phyloP scores from a whole-genome alignment of 1,140 invertebrate species.

The Microplitis demolitor region DNA sequence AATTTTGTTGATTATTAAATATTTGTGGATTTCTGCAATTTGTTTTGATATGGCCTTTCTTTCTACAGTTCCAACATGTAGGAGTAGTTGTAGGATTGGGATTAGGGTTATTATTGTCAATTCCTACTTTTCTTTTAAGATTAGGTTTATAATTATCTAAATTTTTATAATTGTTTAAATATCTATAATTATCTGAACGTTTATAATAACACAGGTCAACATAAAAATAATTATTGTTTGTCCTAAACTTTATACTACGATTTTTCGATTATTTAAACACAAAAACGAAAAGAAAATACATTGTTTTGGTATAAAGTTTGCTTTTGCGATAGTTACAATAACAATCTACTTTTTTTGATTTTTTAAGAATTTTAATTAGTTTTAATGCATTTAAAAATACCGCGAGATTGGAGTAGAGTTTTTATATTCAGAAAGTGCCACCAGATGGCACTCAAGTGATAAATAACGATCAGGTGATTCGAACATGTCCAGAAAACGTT shows the following conservation, averaged over 20 bases:
- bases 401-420: neutral
- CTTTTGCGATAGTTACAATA: neutral
- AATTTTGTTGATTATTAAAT: too few species aligned
- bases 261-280: neutral
- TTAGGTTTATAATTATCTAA: too few species aligned
- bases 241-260: neutral
- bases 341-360: neutral
- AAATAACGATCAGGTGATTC: neutral
- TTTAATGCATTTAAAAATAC: neutral
- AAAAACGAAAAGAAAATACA: neutral
- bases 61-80: too few species aligned
- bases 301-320: neutral
- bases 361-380: neutral
- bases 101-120: too few species aligned
- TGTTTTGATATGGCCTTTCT: too few species aligned
- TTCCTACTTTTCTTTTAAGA: too few species aligned
- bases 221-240: conserved; percentile 9
- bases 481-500: neutral
- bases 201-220: too few species aligned
- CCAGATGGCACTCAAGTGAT: neutral
- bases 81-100: too few species aligned
- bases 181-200: too few species aligned
- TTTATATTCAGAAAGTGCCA: neutral
- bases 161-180: too few species aligned
- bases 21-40: too few species aligned